A percentile compares a stretch with the other conserved stretches of the same genome.
phyloP scores from a whole-genome alignment of 2,797 vertebrate genomes.

The Cossypha dichroa region DNA sequence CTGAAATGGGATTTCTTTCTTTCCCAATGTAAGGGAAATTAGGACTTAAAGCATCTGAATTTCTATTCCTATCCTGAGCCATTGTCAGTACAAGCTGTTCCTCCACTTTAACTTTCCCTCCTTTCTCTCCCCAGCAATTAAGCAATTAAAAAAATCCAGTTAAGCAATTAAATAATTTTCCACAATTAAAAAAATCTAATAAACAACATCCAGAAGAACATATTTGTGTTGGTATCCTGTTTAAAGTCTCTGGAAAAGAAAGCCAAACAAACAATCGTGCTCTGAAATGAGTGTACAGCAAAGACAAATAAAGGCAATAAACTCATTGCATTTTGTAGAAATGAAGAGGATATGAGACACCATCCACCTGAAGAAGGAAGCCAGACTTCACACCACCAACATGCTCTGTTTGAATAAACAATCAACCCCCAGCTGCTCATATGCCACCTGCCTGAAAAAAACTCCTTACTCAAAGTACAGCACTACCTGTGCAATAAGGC shows the following conservation, averaged over 20 bases:
- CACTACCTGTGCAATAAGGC: not conserved
- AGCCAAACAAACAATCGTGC: not conserved
- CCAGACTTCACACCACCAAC: not conserved
- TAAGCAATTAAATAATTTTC: not conserved
- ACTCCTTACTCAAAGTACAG: not conserved
- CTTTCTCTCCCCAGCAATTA: not conserved
- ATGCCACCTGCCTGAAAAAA: not conserved
- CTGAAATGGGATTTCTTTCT: not conserved
- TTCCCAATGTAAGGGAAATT: not conserved
- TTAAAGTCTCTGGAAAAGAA: not conserved
- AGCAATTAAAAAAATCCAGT: not conserved
- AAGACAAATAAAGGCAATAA: not conserved
- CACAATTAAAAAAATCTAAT: not conserved
- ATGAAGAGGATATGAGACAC: accelerated
- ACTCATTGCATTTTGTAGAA: not conserved
- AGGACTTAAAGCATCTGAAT: not conserved
- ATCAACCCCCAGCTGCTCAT: not conserved
- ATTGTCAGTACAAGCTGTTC: not conserved
- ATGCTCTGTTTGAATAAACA: not conserved
- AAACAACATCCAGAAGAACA: not conserved
- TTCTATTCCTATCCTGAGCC: not conserved
- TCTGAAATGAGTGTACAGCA: not conserved
- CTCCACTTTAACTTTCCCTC: not conserved
- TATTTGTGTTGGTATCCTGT: not conserved
- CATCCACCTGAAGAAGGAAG: not conserved